Evolutionary conservation across 53 echinoderm and acorn worm species (phyloP), one percentile per base, ranked within the genome.

Genomic region (Astropecten irregularis): DNA sequence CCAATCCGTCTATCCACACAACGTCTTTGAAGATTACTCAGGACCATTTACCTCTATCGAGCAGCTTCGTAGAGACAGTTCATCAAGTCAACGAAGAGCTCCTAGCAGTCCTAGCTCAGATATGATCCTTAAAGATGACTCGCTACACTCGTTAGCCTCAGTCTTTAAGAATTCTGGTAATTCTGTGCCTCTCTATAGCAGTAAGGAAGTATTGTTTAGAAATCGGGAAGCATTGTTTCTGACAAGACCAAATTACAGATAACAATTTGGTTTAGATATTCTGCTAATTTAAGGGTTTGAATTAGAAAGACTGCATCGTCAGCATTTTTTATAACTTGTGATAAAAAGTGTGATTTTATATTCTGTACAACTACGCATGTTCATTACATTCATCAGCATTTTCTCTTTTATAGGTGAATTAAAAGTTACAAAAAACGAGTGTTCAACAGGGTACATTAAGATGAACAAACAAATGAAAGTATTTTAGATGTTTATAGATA

Each of bases 131-230:
- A 79, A 79, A 47, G 61, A 79, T 9, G 79, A 79, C 18, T 79
- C 79, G 10, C 61, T 79, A 10, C 79, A 79, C 62, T 79, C 79
- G 4, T 19, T 79, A 32, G 47, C 79, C 2, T 60, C 79, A 1
- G 62, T 60, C 42, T 79, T 40, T 32, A 79, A 79, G 46, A 46
- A 28, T 20, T 26, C 31, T 7, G 30, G 44, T 0, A 46, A 62
- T 16, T 20, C 30, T 29, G 46, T 79, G 47, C 62, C 79, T 1
- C 30, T 47, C 31, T 79, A 47, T 18, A 79, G 79, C 79, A 79
- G 62, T 31, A 79, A 79, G 22, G 61, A 79, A 48, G 79, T 79
- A 3, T n/a, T 79, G 79, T 79, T 79, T n/a, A 79, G 79, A 21
- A 79, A 79, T 36, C 28, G 79, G 5, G 79, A 79, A 48, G 79